These are phyloP conservation scores for Trypoxylus dichotomus DNA, from an alignment of 1,140 invertebrate genomes.

Conservation along the genomic window DNA sequence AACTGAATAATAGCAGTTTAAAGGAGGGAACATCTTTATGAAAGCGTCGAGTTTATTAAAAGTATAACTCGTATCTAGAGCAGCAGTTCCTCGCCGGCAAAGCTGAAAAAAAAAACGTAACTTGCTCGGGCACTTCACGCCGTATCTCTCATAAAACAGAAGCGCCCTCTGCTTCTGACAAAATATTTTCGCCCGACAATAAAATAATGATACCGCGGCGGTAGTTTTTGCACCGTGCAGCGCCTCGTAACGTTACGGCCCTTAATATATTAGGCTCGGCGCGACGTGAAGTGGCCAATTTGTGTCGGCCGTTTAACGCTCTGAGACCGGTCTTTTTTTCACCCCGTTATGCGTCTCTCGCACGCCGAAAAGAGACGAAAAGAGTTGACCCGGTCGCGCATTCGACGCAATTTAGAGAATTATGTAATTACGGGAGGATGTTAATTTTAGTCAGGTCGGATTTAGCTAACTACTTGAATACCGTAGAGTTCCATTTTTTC, in stretches of 20 bases:
- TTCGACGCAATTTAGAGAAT: background rate
- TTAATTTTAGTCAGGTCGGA: conserved; percentile 2
- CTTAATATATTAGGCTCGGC: background rate
- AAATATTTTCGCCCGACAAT: background rate
- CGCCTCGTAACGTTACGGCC: background rate
- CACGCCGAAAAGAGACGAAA: background rate
- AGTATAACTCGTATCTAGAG: no score
- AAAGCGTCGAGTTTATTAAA: no score
- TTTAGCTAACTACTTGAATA: background rate
- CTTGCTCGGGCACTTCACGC: no score
- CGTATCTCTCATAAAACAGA: no score
- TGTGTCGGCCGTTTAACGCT: conserved; percentile 1
- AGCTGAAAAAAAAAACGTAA: no score
- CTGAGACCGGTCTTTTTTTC: background rate
- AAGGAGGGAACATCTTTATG: no score
- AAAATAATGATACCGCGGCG: background rate
- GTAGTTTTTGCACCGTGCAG: background rate
- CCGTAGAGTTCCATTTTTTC: no score
- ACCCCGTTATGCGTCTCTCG: background rate
- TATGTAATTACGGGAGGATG: background rate
- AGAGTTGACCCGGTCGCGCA: background rate
- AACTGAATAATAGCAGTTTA: no score
- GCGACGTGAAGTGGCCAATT: background rate
- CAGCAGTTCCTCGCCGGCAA: no score
- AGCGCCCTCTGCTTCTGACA: background rate